Evolutionary conservation across 2,888 invertebrate genomes (phyloP).

Genomic region (Tinea semifulvella): DNA sequence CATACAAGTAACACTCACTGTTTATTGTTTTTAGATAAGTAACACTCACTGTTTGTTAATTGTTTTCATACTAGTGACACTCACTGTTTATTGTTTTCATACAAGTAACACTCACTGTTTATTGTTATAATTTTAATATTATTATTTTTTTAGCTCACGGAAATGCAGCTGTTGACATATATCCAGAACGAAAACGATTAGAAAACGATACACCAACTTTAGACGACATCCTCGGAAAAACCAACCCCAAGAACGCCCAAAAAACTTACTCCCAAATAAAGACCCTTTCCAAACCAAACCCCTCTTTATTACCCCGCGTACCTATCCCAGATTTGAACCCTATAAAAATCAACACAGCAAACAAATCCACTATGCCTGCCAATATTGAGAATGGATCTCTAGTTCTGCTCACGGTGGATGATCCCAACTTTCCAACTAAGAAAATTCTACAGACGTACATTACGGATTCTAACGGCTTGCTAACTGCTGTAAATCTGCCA

Average conservation of each 20-base stretch:
- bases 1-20: not conserved
- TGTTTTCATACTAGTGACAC: not conserved
- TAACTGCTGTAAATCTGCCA: conserved; percentile 46
- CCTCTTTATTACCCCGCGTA: not conserved
- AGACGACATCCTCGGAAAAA: conserved; percentile 9
- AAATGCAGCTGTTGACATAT: not conserved
- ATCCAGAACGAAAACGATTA: not conserved
- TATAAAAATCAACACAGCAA: conserved; percentile 20
- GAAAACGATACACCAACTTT: not conserved
- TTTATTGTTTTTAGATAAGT: not conserved
- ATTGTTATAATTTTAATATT: not conserved
- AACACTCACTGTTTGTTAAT: no score
- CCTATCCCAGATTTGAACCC: not conserved
- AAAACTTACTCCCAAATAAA: not conserved
- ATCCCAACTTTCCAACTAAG: conserved; percentile 46
- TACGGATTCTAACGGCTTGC: conserved; percentile 36
- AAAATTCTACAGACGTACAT: conserved; percentile 57
- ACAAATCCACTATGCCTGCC: conserved; percentile 29
- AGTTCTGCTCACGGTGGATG: conserved; percentile 50
- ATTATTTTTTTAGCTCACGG: not conserved
- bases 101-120: not conserved
- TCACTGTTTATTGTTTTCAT: not conserved
- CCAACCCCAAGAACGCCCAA: conserved; percentile 20
- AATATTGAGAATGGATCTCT: conserved; percentile 51
- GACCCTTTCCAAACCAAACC: not conserved